Percentiles rank a stretch among this genome's conserved stretches.
phyloP scores from a whole-genome alignment of 2,888 invertebrate species.

The Drosophila maculinotata region DNA sequence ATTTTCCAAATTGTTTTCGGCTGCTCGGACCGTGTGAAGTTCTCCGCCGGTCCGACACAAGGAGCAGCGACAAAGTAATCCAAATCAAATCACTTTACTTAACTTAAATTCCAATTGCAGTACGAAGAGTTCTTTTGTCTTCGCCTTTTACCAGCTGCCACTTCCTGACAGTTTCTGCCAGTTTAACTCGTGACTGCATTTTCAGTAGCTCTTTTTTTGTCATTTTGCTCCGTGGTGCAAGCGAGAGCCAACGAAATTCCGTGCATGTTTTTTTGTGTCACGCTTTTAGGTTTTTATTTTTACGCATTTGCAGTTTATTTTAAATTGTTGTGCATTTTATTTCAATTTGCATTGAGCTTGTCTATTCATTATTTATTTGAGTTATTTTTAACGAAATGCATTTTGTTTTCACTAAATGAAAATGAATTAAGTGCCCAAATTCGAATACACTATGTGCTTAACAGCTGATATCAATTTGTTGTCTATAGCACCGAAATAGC shows the following conservation, averaged over 20 bases:
- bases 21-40: constrained; percentile 39
- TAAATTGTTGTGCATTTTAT: constrained; percentile 54
- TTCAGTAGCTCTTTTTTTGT: constrained; percentile 19
- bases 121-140: constrained; percentile 40
- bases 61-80: constrained; percentile 54
- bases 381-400: constrained; percentile 45
- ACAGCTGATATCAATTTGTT: constrained; percentile 49
- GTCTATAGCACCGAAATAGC: constrained; percentile 44
- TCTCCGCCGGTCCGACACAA: constrained; percentile 7
- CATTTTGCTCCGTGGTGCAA: constrained; percentile 29
- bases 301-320: constrained; percentile 63
- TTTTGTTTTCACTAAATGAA: constrained; percentile 45
- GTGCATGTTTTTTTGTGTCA: constrained; percentile 39
- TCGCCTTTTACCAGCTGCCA: constrained; percentile 51
- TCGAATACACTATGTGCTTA: constrained; percentile 38
- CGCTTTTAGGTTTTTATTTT: constrained; percentile 57
- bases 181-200: constrained; percentile 40
- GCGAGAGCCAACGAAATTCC: constrained; percentile 49
- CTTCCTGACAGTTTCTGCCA: constrained; percentile 35
- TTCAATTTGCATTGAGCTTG: constrained; percentile 45
- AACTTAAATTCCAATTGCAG: constrained; percentile 68
- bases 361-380: constrained; percentile 57
- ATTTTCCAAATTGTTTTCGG: constrained; percentile 51
- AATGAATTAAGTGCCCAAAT: constrained; percentile 44
- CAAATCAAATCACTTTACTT: constrained; percentile 67